Percentiles rank a stretch among this genome's conserved stretches.
Conservation (phyloP, 1,140 invertebrate genomes). For the Nasonia giraulti region DNA sequence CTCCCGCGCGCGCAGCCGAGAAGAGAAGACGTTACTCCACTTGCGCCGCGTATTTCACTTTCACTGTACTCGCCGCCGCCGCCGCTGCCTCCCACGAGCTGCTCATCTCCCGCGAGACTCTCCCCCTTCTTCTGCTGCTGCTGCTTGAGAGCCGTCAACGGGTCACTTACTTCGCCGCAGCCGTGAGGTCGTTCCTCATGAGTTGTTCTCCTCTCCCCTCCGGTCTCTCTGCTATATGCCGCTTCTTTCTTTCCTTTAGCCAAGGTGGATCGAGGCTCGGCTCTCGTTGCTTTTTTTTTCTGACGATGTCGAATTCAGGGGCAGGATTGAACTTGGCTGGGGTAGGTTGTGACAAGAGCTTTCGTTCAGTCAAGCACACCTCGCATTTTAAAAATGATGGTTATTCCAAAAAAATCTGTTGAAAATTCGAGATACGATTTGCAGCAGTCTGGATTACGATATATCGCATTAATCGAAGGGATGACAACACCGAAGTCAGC, state of each 20-base stretch:
- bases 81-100: constrained; percentile 65
- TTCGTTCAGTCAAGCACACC: no score
- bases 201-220: constrained; percentile 50
- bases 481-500: background rate
- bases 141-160: constrained; percentile 51
- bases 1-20: background rate
- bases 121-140: constrained; percentile 32
- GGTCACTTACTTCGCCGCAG: constrained; percentile 66
- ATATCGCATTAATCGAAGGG: background rate
- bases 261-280: background rate
- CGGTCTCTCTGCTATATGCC: background rate
- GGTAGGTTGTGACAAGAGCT: background rate
- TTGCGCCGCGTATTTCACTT: constrained; percentile 69
- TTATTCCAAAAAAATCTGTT: no score
- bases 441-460: no score
- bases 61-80: constrained; percentile 63
- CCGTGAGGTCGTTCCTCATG: constrained; percentile 66
- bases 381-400: no score
- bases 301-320: no score
- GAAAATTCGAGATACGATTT: no score
- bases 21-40: constrained; percentile 66
- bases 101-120: constrained; percentile 59
- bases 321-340: no score
- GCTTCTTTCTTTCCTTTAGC: background rate
- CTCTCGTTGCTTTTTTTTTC: background rate